These are phyloP conservation scores for Lasioglossum albipes DNA, from an alignment of 1,140 invertebrate species.

Conservation along the genomic window DNA sequence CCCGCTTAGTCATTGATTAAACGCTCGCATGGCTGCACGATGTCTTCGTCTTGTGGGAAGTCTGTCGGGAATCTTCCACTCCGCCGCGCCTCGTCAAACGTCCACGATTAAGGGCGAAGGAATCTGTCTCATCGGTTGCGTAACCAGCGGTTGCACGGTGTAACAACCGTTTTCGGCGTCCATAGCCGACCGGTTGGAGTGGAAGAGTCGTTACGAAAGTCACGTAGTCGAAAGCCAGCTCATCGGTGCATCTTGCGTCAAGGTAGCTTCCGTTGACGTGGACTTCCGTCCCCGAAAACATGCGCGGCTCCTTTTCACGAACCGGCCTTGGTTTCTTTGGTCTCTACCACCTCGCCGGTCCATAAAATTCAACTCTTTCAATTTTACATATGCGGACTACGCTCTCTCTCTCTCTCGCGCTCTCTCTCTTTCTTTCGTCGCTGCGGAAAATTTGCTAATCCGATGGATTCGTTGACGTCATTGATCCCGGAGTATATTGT, in stretches of 20 bases:
- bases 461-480: neutral
- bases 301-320: constrained; percentile 17
- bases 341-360: too few species aligned
- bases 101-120: neutral
- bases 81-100: neutral
- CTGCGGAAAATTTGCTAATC: neutral
- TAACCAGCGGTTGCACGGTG: neutral
- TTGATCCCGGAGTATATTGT: neutral
- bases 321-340: neutral
- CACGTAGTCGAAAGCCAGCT: constrained; percentile 26
- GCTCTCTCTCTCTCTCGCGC: too few species aligned
- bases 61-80: neutral
- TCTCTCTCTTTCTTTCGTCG: too few species aligned
- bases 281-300: constrained; percentile 20
- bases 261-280: constrained; percentile 49
- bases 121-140: neutral
- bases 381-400: neutral
- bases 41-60: neutral
- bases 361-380: neutral
- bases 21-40: neutral
- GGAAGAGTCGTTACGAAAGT: constrained; percentile 11
- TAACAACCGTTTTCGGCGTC: constrained; percentile 16
- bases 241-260: constrained; percentile 47
- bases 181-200: neutral
- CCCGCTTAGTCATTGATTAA: too few species aligned